Evolutionary conservation across 2,888 invertebrate genomes (phyloP).

Genomic region (Melinaea menophilus): DNA sequence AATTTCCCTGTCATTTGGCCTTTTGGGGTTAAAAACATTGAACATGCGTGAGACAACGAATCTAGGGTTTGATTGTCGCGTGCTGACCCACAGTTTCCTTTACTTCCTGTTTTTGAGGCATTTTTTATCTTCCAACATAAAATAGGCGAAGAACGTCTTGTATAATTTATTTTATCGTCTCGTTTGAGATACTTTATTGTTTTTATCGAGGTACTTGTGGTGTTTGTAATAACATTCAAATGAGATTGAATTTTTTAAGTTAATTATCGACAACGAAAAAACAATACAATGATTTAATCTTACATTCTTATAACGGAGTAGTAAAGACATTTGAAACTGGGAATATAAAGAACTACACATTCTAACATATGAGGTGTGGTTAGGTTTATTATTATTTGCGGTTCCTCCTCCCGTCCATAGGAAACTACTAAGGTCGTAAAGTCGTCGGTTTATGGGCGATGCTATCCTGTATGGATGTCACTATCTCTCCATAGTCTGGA

Average conservation of each 20-base stretch:
- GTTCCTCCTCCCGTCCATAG: slow-evolving; percentile 10
- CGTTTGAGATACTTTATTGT: not conserved
- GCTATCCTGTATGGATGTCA: slow-evolving; percentile 11
- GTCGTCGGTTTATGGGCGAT: slow-evolving; percentile 15
- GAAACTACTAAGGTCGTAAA: slow-evolving; percentile 8
- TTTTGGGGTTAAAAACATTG: slow-evolving; percentile 16
- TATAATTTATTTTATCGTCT: not conserved
- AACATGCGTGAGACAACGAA: slow-evolving; percentile 25
- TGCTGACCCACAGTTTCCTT: slow-evolving; percentile 14
- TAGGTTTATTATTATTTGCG: slow-evolving; percentile 19
- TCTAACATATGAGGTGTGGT: not conserved
- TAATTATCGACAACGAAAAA: no score
- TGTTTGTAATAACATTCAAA: no score
- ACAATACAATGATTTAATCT: no score
- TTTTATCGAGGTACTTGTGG: not conserved
- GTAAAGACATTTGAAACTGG: no score
- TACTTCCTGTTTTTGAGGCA: slow-evolving; percentile 1
- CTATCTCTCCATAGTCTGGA: not conserved
- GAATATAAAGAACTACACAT: not conserved
- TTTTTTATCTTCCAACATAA: not conserved
- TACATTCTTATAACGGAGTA: no score
- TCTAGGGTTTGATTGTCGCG: slow-evolving; percentile 19
- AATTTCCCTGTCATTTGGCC: slow-evolving; percentile 19
- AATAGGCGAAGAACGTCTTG: not conserved
- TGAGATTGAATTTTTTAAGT: no score